These are phyloP conservation scores for Microcebus griseorufus DNA, from an alignment of 2,113 vertebrate genomes.

Conservation along the genomic window DNA sequence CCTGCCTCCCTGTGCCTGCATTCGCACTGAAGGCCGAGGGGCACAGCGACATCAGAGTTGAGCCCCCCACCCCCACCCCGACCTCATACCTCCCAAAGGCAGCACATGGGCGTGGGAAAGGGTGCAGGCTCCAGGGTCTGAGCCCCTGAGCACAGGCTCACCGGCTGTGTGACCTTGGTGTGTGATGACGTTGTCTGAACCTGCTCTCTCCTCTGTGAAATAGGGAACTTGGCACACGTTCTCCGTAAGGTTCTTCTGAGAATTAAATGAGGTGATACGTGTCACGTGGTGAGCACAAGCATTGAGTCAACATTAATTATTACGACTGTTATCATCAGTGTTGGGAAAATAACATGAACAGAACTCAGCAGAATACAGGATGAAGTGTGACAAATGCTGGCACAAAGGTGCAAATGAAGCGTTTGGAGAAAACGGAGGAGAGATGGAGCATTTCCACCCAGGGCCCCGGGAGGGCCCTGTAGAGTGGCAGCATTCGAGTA, in stretches of 20 bases:
- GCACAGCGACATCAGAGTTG: background rate
- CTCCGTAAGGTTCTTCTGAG: background rate
- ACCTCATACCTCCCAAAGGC: background rate
- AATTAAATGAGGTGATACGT: background rate
- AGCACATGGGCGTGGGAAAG: fast-evolving
- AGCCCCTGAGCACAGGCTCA: fast-evolving
- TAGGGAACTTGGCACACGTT: background rate
- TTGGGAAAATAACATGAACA: background rate
- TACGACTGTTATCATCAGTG: background rate
- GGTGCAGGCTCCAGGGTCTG: background rate
- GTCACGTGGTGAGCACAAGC: background rate
- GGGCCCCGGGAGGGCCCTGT: background rate
- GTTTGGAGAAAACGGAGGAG: background rate
- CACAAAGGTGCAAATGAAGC: background rate
- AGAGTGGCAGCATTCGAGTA: background rate
- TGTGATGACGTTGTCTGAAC: no score
- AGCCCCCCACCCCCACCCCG: fast-evolving
- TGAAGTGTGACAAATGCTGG: background rate
- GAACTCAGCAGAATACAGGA: background rate
- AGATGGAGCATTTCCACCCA: background rate
- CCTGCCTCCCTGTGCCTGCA: no score
- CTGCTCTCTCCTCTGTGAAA: background rate
- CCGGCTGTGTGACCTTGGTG: background rate
- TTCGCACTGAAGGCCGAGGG: fast-evolving
- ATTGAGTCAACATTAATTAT: background rate